These are phyloP conservation scores for Amblyjoppa proteus DNA, from an alignment of 2,888 invertebrate species.

Conservation along the genomic window DNA sequence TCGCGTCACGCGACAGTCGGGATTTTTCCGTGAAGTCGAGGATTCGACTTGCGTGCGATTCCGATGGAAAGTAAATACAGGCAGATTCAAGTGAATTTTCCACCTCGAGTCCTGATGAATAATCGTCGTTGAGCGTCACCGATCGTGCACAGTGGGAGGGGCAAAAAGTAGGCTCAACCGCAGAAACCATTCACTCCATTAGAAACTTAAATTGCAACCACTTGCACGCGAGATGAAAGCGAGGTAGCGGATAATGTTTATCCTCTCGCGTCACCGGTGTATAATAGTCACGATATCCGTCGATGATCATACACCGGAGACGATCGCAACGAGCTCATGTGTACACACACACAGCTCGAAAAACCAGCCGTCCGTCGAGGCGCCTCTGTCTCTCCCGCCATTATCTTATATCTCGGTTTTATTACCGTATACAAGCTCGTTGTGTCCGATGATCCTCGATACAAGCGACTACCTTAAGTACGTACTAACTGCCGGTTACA, in stretches of 20 bases:
- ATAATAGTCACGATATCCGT: slow-evolving; percentile 49
- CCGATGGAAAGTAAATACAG: background rate
- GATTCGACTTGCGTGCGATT: background rate
- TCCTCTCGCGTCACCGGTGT: slow-evolving; percentile 52
- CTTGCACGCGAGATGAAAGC: slow-evolving; percentile 44
- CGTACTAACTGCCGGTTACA: slow-evolving; percentile 76
- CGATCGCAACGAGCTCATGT: slow-evolving; percentile 11
- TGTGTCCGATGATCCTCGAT: slow-evolving; percentile 7
- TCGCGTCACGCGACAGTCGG: background rate
- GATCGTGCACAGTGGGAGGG: slow-evolving; percentile 15
- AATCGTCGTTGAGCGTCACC: slow-evolving; percentile 20
- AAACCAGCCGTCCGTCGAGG: background rate
- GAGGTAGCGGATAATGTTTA: slow-evolving; percentile 51
- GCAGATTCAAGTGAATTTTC: slow-evolving; percentile 21
- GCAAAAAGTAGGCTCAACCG: slow-evolving; percentile 23
- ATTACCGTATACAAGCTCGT: background rate
- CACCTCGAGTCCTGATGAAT: slow-evolving; percentile 4
- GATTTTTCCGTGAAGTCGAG: background rate
- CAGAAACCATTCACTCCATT: slow-evolving; percentile 41
- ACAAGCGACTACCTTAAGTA: slow-evolving; percentile 10
- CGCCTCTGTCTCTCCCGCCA: background rate
- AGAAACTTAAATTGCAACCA: slow-evolving; percentile 52
- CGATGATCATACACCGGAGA: slow-evolving; percentile 42
- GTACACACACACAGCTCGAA: background rate
- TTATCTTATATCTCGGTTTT: slow-evolving; percentile 11